Conservation (phyloP, 2,113 vertebrate genomes). For the Archilochus colubris region DNA sequence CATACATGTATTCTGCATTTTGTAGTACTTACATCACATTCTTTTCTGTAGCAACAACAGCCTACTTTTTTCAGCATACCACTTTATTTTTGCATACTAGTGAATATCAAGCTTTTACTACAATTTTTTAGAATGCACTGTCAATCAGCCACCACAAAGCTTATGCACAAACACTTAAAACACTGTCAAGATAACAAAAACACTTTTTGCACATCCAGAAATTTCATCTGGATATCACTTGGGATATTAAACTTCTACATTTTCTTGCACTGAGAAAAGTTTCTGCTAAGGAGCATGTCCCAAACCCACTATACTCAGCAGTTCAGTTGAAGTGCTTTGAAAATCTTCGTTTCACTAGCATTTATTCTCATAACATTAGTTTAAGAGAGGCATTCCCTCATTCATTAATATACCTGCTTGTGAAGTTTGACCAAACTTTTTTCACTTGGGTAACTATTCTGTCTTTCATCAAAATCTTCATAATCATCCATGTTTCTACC, state of each 20-base stretch:
- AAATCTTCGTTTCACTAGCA: neutral
- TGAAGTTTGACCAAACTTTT: slow-evolving; percentile 87
- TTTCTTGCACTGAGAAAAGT: neutral
- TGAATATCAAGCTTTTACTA: neutral
- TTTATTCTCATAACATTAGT: neutral
- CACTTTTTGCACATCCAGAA: neutral
- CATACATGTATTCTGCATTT: neutral
- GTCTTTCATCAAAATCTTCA: slow-evolving; percentile 97
- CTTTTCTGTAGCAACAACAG: neutral
- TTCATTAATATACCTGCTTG: slow-evolving; percentile 83
- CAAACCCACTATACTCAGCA: neutral
- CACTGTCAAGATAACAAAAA: neutral
- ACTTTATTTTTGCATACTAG: neutral
- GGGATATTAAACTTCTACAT: neutral
- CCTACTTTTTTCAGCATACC: neutral
- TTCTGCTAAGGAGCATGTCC: neutral
- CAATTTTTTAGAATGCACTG: neutral
- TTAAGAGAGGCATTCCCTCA: neutral
- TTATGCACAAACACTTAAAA: neutral
- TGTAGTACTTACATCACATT: neutral
- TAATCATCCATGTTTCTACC: slow-evolving; percentile 88
- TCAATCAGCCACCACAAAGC: neutral
- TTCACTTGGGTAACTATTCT: slow-evolving; percentile 81
- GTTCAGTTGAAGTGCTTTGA: neutral
- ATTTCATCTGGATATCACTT: neutral